Evolutionary conservation across 2,113 vertebrate species (phyloP), one percentile per base, ranked within the genome.

Genomic region (Perccottus glenii): DNA sequence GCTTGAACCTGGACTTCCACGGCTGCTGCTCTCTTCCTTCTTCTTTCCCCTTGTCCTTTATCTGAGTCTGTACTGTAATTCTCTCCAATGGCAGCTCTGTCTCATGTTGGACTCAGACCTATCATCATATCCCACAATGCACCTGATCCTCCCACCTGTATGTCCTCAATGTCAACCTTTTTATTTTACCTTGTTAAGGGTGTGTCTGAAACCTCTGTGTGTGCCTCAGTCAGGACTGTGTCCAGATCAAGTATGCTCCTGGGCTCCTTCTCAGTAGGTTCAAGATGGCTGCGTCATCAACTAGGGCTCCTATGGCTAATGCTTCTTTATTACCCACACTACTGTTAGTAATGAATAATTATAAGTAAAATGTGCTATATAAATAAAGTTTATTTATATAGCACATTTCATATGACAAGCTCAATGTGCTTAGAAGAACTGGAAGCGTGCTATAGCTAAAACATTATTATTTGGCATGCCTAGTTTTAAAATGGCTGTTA

Each of bases 31-130:
- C 63, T 67, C 83, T 70, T 73, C 69, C 61, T 58, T 62, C 47
- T 47, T 35, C 44, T 64, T 68, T 38, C 67, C 67, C 80, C 70
- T 79, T 56, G 78, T 78, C 60, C 74, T 67, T 60, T 56, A 60
- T 36, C 50, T 70, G 51, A 72, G 59, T 64, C 40, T 46, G 59
- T 64, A 15, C 19, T 56, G 27, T 12, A 32, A 66, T 43, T 75
- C 78, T 68, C 58, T 84, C 73, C 51, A 57, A 73, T 49, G 79
- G 78, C 80, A 83, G 80, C 81, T 81, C 75, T 64, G 71, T 68
- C 60, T 69, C 63, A 56, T 64, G 60, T 51, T 53, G 66, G 66
- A 83, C 62, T 60, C 71, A 49, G 60, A 44, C 74, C 64, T 64
- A 57, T 53, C 48, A 44, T 16, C 40, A 8, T 50, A 73, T 61